These are phyloP conservation scores for Daubentonia madagascariensis DNA, from an alignment of 2,113 vertebrate genomes.

Conservation along the genomic window DNA sequence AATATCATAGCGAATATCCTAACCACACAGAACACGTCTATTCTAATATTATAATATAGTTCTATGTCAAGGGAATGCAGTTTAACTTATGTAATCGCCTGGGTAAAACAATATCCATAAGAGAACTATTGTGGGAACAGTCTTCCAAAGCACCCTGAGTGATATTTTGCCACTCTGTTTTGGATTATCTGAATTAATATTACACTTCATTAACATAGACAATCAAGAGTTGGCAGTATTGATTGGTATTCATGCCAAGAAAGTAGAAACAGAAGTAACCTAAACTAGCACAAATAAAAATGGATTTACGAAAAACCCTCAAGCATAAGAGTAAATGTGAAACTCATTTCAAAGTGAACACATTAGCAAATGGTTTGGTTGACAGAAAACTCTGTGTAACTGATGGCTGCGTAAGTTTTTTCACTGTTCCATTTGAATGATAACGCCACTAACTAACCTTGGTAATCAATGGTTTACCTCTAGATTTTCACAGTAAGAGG, in stretches of 20 bases:
- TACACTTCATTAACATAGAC: background rate
- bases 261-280: background rate
- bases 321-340: background rate
- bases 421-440: background rate
- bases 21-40: background rate
- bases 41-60: background rate
- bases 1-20: background rate
- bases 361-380: background rate
- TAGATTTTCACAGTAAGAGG: background rate
- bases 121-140: background rate
- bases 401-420: background rate
- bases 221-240: conserved; percentile 1
- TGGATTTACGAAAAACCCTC: background rate
- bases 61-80: background rate
- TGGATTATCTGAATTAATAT: background rate
- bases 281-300: background rate
- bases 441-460: background rate
- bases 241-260: background rate
- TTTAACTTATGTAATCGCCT: background rate
- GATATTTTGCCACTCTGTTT: background rate
- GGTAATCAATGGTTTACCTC: background rate
- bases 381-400: background rate
- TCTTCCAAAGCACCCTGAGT: background rate
- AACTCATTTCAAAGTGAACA: conserved; percentile 24
- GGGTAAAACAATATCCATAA: background rate